These are phyloP conservation scores for Cladorhizidae sp. DNA, from an alignment of 37 sponge, comb jelly and placozoan species.

Conservation along the genomic window DNA sequence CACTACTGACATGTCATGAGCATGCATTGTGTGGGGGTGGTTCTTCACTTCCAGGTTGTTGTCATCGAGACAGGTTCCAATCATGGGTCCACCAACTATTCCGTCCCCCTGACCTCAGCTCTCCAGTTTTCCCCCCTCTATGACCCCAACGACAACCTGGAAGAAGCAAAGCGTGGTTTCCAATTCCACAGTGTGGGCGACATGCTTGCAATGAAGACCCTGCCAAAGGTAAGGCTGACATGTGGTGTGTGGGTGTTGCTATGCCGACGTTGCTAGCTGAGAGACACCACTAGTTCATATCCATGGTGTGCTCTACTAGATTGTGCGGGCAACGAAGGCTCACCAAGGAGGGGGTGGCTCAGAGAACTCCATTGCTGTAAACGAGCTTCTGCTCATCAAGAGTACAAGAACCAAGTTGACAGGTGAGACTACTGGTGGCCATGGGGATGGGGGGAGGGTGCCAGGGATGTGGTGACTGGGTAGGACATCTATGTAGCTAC, in stretches of 20 bases:
- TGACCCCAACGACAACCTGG: conserved; percentile 40
- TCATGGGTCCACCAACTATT: conserved; percentile 7
- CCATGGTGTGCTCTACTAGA: neutral
- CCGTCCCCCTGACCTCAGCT: conserved; percentile 49
- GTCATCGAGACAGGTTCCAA: conserved; percentile 17
- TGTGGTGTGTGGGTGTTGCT: neutral
- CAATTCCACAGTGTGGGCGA: conserved; percentile 31
- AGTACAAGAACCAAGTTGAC: conserved; percentile 23
- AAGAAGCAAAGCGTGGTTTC: conserved; percentile 41
- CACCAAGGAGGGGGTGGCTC: conserved; percentile 19
- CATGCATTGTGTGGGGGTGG: no score
- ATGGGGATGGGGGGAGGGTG: no score
- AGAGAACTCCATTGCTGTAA: conserved; percentile 28
- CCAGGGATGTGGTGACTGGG: no score
- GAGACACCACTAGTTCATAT: neutral
- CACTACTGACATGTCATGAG: no score
- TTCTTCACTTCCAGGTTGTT: conserved; percentile 2
- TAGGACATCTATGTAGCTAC: no score
- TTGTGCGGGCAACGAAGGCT: conserved; percentile 28
- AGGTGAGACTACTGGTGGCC: neutral
- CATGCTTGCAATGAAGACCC: conserved; percentile 17
- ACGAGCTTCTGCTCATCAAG: conserved; percentile 40
- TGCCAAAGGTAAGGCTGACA: conserved; percentile 22
- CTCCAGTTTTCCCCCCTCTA: conserved; percentile 37
- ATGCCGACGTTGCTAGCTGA: neutral